Evolutionary conservation across 2,888 invertebrate species (phyloP), one percentile per base, ranked within the genome.

Genomic region (Agonopterix alstromeriana): DNA sequence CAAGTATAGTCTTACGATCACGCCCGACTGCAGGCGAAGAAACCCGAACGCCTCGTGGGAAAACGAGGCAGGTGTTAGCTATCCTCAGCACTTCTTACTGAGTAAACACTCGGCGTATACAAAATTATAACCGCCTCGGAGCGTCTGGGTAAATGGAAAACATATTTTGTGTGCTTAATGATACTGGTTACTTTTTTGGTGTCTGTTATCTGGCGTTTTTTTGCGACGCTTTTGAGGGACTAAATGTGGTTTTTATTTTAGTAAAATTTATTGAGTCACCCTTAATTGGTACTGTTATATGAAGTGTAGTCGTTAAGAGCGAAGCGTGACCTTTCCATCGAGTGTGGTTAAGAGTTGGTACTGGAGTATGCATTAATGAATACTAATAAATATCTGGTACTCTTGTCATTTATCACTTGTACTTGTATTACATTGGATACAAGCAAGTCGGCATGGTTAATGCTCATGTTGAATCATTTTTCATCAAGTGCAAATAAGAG

Each of bases 101-200:
- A 82, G 84, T 87, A 87, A 88, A 88, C 87, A 88, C 82, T 82
- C 84, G 77, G 65, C 80, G 79, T 84, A 83, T 86, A 87, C 87
- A 84, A 86, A 87, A 88, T 87, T 87, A 88, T 86, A 87, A 84
- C 83, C 79, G 83, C 77, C 78, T 82, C 78, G 78, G 67, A 82
- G 82, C 86, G 83, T 84, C 81, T 84, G 82, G 77, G 77, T 82
- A 86, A 88, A 86, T 88, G 86, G 84, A 84, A 87, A 85, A 88
- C 86, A 87, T 87, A 87, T 86, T 87, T 87, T 87, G 87, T 88
- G 82, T 86, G 82, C 78, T 85, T 87, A 88, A 88, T 85, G 87
- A 88, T 87, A 87, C 82, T 80, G 82, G 76, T 81, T 73, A 70
- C 80, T 82, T 86, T 86, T 86, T 86, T 86, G 83, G 84, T 81